phyloP scores from a whole-genome alignment of 2,888 invertebrate species.

The Caenorhabditis plicata region DNA sequence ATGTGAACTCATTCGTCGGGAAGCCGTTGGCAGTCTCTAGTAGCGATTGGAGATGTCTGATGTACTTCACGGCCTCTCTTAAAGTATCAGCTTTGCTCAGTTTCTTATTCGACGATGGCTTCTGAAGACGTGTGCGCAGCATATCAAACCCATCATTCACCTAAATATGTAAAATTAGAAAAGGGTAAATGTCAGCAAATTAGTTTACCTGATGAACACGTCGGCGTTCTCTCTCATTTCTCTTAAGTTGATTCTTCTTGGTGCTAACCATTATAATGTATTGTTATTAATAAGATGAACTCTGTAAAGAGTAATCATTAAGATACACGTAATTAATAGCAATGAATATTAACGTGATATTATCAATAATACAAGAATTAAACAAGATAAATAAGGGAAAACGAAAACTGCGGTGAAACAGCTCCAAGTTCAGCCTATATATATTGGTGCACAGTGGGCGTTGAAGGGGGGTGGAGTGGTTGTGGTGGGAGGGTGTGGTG shows the following conservation, averaged over 20 bases:
- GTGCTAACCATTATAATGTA: conserved; percentile 10
- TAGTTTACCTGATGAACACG: conserved; percentile 40
- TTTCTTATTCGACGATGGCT: conserved; percentile 36
- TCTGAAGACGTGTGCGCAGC: conserved; percentile 28
- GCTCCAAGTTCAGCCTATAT: no score
- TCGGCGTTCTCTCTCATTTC: conserved; percentile 45
- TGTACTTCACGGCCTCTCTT: conserved; percentile 41
- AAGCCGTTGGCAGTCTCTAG: conserved; percentile 8
- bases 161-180: conserved; percentile 11
- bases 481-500: no score
- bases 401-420: no score
- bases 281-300: not conserved
- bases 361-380: no score
- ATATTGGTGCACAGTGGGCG: no score
- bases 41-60: conserved; percentile 26
- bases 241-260: conserved; percentile 38
- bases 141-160: conserved; percentile 45
- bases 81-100: conserved; percentile 49
- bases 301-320: not conserved
- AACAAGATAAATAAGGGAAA: no score
- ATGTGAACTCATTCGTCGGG: no score
- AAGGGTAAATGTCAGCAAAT: not conserved
- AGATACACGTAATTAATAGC: no score
- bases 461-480: no score
- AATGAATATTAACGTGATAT: no score